These are phyloP conservation scores for Myotis daubentonii DNA, from an alignment of 2,797 vertebrate species.

Conservation along the genomic window DNA sequence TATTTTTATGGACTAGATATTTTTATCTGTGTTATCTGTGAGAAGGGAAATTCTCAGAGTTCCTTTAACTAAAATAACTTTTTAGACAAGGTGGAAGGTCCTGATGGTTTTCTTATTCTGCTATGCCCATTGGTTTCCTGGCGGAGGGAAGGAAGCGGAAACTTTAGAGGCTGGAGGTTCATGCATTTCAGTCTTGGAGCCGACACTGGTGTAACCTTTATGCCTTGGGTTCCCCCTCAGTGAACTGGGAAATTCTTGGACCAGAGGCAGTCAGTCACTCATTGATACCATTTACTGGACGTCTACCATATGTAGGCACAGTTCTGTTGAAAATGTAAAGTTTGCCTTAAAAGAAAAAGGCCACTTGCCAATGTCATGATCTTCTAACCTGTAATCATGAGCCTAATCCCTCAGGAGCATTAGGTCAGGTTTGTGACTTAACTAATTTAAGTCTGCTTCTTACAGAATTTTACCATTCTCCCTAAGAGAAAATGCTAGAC, in stretches of 20 bases:
- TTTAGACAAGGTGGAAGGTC: slow-evolving; percentile 51
- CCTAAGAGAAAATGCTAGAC: slow-evolving; percentile 15
- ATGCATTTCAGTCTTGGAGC: background rate
- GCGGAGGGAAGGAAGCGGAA: slow-evolving; percentile 4
- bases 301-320: background rate
- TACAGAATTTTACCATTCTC: background rate
- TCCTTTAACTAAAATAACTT: slow-evolving; percentile 63
- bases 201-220: background rate
- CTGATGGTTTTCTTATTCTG: slow-evolving; percentile 46
- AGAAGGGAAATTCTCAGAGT: slow-evolving; percentile 64
- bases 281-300: background rate
- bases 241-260: background rate
- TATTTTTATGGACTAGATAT: slow-evolving; percentile 70
- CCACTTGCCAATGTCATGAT: background rate
- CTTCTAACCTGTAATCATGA: slow-evolving; percentile 20
- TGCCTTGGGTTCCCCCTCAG: background rate
- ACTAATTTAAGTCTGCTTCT: background rate
- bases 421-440: slow-evolving; percentile 5
- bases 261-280: background rate
- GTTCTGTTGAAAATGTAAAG: slow-evolving; percentile 45
- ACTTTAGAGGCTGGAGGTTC: slow-evolving; percentile 14
- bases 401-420: background rate
- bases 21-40: slow-evolving; percentile 60
- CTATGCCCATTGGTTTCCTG: background rate
- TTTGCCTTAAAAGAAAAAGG: background rate